These are phyloP conservation scores for Platyrinchus mystaceus DNA, from an alignment of 2,797 vertebrate species.

Conservation along the genomic window DNA sequence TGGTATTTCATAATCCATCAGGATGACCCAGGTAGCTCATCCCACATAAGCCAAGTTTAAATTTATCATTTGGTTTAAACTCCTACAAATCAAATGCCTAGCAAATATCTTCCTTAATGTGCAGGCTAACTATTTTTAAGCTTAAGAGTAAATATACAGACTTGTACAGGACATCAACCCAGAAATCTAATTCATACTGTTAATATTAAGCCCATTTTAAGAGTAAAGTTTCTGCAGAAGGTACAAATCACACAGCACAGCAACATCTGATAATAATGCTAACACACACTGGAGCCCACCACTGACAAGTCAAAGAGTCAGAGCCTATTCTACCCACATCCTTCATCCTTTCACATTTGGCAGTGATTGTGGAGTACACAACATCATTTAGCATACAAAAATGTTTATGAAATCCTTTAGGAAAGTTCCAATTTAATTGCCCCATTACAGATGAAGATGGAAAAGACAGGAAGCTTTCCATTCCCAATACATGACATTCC, in stretches of 20 bases:
- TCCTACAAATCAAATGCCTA: conserved; percentile 38
- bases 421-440: conserved; percentile 62
- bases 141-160: conserved; percentile 15
- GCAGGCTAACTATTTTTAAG: conserved; percentile 37
- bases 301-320: conserved; percentile 1
- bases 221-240: conserved; percentile 39
- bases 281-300: conserved; percentile 14
- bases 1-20: not conserved
- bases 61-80: conserved; percentile 18
- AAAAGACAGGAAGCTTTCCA: conserved; percentile 62
- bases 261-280: conserved; percentile 29
- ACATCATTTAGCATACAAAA: conserved; percentile 49
- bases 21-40: conserved; percentile 15
- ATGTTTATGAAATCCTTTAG: conserved; percentile 53
- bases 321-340: conserved; percentile 2
- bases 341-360: conserved; percentile 38
- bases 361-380: conserved; percentile 42
- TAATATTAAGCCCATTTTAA: conserved; percentile 7
- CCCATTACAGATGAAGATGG: conserved; percentile 40
- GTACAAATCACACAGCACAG: not conserved
- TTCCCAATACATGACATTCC: conserved; percentile 67
- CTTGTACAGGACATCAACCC: conserved; percentile 20
- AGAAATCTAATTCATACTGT: conserved; percentile 4
- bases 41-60: not conserved
- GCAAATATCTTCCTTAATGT: conserved; percentile 22